Evolutionary conservation across 2,888 invertebrate species (phyloP), one percentile per base, ranked within the genome.

Genomic region (Netelia virgata): DNA sequence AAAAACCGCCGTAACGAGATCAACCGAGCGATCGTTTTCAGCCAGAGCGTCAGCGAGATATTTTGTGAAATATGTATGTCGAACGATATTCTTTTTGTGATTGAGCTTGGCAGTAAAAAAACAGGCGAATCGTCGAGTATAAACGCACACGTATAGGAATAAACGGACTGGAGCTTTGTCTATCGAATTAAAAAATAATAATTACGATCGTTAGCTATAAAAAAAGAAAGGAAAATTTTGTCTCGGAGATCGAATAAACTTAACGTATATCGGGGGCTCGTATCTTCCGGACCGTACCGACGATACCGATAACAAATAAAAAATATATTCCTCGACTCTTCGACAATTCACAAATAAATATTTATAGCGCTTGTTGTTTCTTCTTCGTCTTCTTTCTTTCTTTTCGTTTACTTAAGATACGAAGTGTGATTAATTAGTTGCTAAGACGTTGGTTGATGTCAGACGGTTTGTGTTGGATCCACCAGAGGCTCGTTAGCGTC

Each of bases 401-500:
- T 36, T 36, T 36, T 36, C 36, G 36, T 47, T 18, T 16, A 53
- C 53, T 74, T 55, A 53, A 82, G 11, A 75, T 75, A 47, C 41
- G 41, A 53, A 59, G 36, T 36, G 36, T 36, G 36, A 23, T 82
- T 68, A 74, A 73, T 84, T 74, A 78, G 70, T 18, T 80, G 28
- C 69, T 81, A 83, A 10, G 68, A 87, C 28, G 82, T 83, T 41
- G 69, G 74, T 83, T 70, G 79, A 84, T 82, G 76, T 90, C 84
- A 91, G 84, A 91, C 89, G 83, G 88, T 77, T 89, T 91, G 88
- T 69, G 88, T 82, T 41, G 89, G 87, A 85, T 91, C 90, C 90
- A 93, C 91, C 86, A 93, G 88, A 69, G 93, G 93, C 86, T 93
- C 90, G 83, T 91, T 91, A 80, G 89, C 91, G 63, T 93, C 93